Percentiles rank a stretch among this genome's conserved stretches.
These are phyloP conservation scores for Malacosoma neustria DNA, from an alignment of 2,888 invertebrate species.

Conservation along the genomic window DNA sequence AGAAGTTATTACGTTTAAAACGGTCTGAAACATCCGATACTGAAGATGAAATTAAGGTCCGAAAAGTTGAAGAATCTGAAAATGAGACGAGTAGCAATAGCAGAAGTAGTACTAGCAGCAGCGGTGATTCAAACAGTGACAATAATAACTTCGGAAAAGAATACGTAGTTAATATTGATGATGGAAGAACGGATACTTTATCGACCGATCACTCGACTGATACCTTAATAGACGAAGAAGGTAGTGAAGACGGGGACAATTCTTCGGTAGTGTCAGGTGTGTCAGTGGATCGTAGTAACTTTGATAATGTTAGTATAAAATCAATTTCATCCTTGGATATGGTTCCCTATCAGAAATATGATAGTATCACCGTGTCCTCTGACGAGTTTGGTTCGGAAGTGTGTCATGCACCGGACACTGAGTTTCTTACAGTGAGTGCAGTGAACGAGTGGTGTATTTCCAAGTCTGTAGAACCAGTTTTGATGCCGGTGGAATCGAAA, in stretches of 20 bases:
- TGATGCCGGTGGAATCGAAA: slow-evolving; percentile 62
- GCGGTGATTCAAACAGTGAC: slow-evolving; percentile 44
- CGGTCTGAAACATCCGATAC: slow-evolving; percentile 54
- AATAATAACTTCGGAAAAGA: slow-evolving; percentile 44
- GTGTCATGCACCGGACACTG: slow-evolving; percentile 62
- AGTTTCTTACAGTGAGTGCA: slow-evolving; percentile 67
- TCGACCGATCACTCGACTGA: slow-evolving; percentile 65
- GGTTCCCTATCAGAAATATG: slow-evolving; percentile 67
- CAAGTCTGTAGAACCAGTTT: slow-evolving; percentile 54
- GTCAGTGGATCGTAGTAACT: slow-evolving; percentile 55
- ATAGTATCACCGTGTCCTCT: slow-evolving; percentile 67
- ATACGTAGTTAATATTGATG: slow-evolving; percentile 48
- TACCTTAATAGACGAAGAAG: slow-evolving; percentile 60
- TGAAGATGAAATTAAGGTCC: slow-evolving; percentile 43
- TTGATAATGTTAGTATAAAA: slow-evolving; percentile 69
- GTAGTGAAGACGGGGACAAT: slow-evolving; percentile 51
- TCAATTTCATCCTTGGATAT: slow-evolving; percentile 67
- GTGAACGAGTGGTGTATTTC: slow-evolving; percentile 70
- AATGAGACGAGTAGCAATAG: slow-evolving; percentile 25
- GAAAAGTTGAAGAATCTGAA: slow-evolving; percentile 17
- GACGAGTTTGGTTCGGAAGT: slow-evolving; percentile 70
- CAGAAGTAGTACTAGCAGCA: slow-evolving; percentile 32
- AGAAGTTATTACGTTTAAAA: slow-evolving; percentile 57
- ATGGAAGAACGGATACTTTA: slow-evolving; percentile 48
- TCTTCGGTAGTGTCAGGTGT: slow-evolving; percentile 44